Conservation (phyloP, 1,140 invertebrate species). For the Aphelinus certus region DNA sequence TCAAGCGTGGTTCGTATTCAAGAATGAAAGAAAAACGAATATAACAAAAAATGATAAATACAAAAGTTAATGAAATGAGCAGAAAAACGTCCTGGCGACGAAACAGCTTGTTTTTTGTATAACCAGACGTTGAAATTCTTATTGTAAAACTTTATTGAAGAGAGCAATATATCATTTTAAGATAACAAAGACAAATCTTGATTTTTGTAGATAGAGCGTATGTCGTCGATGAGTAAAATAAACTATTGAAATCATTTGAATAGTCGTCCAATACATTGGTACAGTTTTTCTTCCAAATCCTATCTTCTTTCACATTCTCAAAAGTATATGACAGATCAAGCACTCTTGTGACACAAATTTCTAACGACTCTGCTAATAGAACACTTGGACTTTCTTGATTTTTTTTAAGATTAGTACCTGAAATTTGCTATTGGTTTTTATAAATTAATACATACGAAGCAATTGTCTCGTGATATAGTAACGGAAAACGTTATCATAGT, state of each 20-base stretch:
- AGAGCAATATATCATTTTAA: conserved; percentile 8
- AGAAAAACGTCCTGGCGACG: conserved; percentile 30
- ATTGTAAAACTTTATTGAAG: conserved; percentile 15
- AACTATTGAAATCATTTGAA: conserved; percentile 49
- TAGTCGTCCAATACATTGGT: too few species aligned
- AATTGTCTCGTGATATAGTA: too few species aligned
- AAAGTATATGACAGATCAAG: too few species aligned
- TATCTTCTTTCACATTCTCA: too few species aligned
- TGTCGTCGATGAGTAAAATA: conserved; percentile 52
- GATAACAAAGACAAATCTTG: too few species aligned
- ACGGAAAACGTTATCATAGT: too few species aligned
- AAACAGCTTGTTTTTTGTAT: conserved; percentile 34
- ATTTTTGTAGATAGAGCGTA: background rate
- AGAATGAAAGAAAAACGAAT: background rate
- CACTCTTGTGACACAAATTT: background rate
- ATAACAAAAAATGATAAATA: background rate
- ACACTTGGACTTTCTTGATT: conserved; percentile 34
- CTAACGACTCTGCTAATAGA: conserved; percentile 24
- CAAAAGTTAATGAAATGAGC: conserved; percentile 9
- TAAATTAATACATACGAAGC: too few species aligned
- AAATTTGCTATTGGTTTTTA: conserved; percentile 39
- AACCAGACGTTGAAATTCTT: conserved; percentile 26
- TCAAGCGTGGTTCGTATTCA: conserved; percentile 2
- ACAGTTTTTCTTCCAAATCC: too few species aligned
- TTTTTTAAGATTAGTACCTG: conserved; percentile 46